These are phyloP conservation scores for Ramazzottius varieornatus DNA, from an alignment of 2,888 invertebrate genomes.

Conservation along the genomic window DNA sequence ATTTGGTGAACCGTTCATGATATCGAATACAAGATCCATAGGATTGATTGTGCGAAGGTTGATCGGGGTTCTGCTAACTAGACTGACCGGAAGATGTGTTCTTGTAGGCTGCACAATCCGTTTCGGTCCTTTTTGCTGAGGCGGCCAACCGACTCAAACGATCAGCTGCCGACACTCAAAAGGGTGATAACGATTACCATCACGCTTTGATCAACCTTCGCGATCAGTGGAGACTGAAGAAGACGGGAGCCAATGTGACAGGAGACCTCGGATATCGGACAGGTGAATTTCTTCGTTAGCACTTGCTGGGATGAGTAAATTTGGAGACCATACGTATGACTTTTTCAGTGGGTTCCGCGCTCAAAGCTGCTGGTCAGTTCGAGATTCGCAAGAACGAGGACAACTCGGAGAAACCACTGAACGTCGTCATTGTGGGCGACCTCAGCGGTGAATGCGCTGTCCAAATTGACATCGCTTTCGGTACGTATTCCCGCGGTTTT, in stretches of 20 bases:
- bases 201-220: background rate
- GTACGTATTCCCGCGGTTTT: no score
- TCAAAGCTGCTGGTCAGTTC: background rate
- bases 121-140: background rate
- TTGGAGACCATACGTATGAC: background rate
- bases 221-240: background rate
- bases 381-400: background rate
- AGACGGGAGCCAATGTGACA: background rate
- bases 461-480: background rate
- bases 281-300: background rate
- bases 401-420: background rate
- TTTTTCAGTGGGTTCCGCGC: background rate
- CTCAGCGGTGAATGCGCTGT: background rate
- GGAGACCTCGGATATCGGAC: background rate
- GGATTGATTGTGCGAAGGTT: no score
- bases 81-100: no score
- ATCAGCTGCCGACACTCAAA: background rate
- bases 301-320: background rate
- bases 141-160: background rate
- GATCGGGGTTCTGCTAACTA: no score
- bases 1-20: no score
- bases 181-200: background rate
- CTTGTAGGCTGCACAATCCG: background rate
- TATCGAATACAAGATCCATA: no score
- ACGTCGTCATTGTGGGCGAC: background rate